A percentile compares a stretch with the other conserved stretches of the same genome.
Evolutionary conservation across 2,888 invertebrate species (phyloP).

Genomic region (Masnerella sp.): DNA sequence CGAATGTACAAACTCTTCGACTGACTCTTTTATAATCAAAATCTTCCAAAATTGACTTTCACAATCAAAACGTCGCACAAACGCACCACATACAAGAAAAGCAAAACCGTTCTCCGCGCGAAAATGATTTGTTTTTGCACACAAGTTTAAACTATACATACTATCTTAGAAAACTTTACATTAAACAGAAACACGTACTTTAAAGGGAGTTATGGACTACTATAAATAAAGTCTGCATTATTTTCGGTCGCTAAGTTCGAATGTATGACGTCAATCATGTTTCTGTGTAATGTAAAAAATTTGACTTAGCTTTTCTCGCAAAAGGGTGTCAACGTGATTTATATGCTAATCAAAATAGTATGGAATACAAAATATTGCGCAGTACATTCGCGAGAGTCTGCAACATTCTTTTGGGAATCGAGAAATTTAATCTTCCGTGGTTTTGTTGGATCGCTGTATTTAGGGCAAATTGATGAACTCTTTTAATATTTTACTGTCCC

Average conservation of each 20-base stretch:
- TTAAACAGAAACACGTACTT: constrained; percentile 50
- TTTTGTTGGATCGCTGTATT: background rate
- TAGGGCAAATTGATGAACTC: background rate
- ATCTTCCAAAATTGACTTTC: constrained; percentile 31
- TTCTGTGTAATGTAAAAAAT: constrained; percentile 55
- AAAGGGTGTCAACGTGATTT: constrained; percentile 57
- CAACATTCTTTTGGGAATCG: constrained; percentile 53
- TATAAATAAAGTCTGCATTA: constrained; percentile 26
- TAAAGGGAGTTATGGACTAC: constrained; percentile 19
- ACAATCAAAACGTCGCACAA: constrained; percentile 35
- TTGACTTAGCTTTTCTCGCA: constrained; percentile 57
- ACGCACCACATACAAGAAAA: constrained; percentile 15
- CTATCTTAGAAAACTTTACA: constrained; percentile 45
- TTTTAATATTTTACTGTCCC: no score
- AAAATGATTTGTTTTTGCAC: constrained; percentile 46
- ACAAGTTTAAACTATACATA: constrained; percentile 49
- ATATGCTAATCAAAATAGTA: constrained; percentile 58
- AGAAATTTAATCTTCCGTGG: no score
- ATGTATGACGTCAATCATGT: constrained; percentile 28
- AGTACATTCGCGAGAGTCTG: constrained; percentile 53
- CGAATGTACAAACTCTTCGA: constrained; percentile 52
- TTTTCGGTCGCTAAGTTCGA: constrained; percentile 27
- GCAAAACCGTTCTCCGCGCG: constrained; percentile 12
- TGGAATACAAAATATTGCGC: constrained; percentile 37
- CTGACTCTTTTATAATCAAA: constrained; percentile 55